phyloP scores from a whole-genome alignment of 2,797 vertebrate genomes.

The Sylvilagus floridanus region DNA sequence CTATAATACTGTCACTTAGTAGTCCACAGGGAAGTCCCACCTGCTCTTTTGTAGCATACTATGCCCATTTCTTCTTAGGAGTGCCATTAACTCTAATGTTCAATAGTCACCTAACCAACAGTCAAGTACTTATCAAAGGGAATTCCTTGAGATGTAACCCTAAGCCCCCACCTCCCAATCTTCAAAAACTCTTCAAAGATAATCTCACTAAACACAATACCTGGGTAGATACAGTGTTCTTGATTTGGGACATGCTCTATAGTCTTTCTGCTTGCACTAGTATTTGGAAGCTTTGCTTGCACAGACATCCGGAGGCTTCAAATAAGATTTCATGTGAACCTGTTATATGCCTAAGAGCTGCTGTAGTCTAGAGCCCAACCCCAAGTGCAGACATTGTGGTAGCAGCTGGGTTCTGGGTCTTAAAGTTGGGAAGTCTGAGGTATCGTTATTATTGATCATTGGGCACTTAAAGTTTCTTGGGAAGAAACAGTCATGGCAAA shows the following conservation, averaged over 20 bases:
- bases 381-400: background rate
- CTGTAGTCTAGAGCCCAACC: fast-evolving
- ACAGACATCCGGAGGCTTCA: background rate
- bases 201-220: background rate
- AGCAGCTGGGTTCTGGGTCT: background rate
- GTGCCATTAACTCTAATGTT: background rate
- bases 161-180: background rate
- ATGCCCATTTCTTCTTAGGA: background rate
- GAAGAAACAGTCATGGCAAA: background rate
- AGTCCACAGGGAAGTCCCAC: conserved; percentile 27
- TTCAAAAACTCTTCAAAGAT: background rate
- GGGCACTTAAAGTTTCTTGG: background rate
- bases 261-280: background rate
- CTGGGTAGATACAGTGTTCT: background rate
- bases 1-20: conserved; percentile 36
- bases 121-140: conserved; percentile 10
- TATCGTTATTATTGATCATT: background rate
- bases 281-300: background rate
- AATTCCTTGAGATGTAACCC: no score
- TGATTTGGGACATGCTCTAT: background rate
- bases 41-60: background rate
- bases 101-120: background rate
- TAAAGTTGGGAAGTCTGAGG: background rate
- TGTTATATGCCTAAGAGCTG: background rate
- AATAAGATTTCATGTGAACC: background rate